Conservation (phyloP, 2,888 invertebrate genomes). For the Standfussiana lucernea region DNA sequence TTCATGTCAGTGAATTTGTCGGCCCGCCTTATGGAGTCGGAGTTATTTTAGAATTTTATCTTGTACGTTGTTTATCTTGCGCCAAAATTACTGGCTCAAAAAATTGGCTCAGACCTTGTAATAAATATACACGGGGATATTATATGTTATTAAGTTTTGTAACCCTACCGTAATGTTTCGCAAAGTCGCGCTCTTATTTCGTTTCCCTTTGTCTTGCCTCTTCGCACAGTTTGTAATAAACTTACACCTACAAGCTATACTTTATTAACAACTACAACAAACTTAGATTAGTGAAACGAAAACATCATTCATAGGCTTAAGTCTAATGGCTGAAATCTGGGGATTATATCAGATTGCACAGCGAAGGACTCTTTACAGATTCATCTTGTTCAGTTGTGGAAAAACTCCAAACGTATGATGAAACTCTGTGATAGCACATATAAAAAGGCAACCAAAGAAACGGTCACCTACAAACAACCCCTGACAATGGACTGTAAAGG, state of each 20-base stretch:
- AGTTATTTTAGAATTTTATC: slow-evolving; percentile 62
- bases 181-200: background rate
- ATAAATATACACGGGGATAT: slow-evolving; percentile 38
- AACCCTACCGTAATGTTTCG: slow-evolving; percentile 9
- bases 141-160: slow-evolving; percentile 44
- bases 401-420: background rate
- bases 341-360: background rate
- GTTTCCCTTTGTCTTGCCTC: slow-evolving; percentile 37
- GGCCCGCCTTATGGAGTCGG: slow-evolving; percentile 57
- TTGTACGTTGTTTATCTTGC: slow-evolving; percentile 51
- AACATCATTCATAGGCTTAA: background rate
- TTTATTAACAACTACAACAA: background rate
- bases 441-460: background rate
- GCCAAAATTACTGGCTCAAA: slow-evolving; percentile 52
- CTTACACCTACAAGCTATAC: background rate
- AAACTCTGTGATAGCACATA: background rate
- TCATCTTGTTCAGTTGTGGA: background rate
- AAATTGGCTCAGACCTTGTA: slow-evolving; percentile 38
- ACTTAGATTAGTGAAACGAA: background rate
- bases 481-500: slow-evolving; percentile 12
- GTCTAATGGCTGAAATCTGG: background rate
- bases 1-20: slow-evolving; percentile 71
- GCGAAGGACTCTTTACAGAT: too few relatives aligned
- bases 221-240: background rate
- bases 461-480: slow-evolving; percentile 1